These are phyloP conservation scores for Pteropus rufus DNA, from an alignment of 2,797 vertebrate species.

Conservation along the genomic window DNA sequence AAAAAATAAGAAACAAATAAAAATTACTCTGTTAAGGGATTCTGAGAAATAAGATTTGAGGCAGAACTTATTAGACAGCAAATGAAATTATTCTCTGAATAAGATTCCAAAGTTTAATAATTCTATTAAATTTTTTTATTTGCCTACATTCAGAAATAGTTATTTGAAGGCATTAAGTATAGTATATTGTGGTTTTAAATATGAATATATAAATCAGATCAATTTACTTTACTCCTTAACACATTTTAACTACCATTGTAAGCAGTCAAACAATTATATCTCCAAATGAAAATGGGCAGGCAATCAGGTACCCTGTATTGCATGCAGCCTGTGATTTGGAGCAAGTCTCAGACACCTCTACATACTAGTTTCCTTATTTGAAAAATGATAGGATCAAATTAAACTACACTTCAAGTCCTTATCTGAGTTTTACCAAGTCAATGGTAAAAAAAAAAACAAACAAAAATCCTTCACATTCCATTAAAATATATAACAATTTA, in stretches of 20 bases:
- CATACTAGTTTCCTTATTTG: not conserved
- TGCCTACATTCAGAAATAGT: not conserved
- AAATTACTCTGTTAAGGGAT: not conserved
- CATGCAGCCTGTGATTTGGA: not conserved
- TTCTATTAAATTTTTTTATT: not conserved
- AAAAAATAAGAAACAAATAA: not conserved
- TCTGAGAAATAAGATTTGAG: not conserved
- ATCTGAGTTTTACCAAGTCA: not conserved
- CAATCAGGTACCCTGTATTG: not conserved
- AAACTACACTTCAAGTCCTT: not conserved
- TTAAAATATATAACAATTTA: constrained; percentile 39
- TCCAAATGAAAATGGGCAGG: not conserved
- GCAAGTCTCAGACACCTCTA: not conserved
- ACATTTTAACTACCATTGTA: constrained; percentile 7
- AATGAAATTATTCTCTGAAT: not conserved
- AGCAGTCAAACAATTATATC: not conserved
- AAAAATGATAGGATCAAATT: not conserved
- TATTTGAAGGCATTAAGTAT: constrained; percentile 3
- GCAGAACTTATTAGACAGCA: not conserved
- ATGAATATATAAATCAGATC: not conserved
- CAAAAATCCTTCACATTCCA: not conserved
- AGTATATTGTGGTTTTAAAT: not conserved
- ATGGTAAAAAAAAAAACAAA: not conserved
- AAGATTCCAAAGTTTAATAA: not conserved
- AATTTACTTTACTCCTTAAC: not conserved